Evolutionary conservation across 2,113 vertebrate genomes (phyloP).

Genomic region (Pelecanoides urinatrix): DNA sequence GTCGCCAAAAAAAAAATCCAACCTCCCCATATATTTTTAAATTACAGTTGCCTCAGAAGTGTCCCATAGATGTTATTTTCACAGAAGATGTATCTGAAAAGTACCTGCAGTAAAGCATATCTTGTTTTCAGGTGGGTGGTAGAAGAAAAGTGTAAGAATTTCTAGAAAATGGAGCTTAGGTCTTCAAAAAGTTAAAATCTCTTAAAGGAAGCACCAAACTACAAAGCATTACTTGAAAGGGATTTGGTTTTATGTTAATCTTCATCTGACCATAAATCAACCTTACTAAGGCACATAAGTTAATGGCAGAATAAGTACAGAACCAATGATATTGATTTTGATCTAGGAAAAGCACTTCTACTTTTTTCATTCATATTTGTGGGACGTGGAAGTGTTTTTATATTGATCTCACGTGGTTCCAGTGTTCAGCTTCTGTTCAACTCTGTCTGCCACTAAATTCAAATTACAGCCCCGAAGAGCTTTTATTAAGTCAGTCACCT

Average conservation of each 20-base stretch:
- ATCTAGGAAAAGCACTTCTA: background rate
- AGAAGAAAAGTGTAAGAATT: background rate
- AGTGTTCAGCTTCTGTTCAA: constrained; percentile 19
- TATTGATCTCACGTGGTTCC: background rate
- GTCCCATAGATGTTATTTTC: background rate
- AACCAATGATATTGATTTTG: background rate
- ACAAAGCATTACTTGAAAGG: background rate
- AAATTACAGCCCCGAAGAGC: constrained; percentile 73
- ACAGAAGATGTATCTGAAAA: background rate
- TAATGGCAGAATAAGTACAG: background rate
- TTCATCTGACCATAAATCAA: background rate
- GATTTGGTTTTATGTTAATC: background rate
- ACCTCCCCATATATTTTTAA: background rate
- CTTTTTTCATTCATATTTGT: background rate
- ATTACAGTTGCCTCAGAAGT: background rate
- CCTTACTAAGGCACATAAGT: background rate
- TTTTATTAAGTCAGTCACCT: constrained; percentile 58
- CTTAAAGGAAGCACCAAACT: background rate
- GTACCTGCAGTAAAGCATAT: background rate
- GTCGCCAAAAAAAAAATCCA: background rate
- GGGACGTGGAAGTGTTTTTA: background rate
- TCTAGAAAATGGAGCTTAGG: background rate
- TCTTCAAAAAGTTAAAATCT: background rate
- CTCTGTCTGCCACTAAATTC: constrained; percentile 81
- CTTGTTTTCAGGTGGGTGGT: background rate